phyloP scores from a whole-genome alignment of 2,888 invertebrate genomes.

The Thereva nobilitata region DNA sequence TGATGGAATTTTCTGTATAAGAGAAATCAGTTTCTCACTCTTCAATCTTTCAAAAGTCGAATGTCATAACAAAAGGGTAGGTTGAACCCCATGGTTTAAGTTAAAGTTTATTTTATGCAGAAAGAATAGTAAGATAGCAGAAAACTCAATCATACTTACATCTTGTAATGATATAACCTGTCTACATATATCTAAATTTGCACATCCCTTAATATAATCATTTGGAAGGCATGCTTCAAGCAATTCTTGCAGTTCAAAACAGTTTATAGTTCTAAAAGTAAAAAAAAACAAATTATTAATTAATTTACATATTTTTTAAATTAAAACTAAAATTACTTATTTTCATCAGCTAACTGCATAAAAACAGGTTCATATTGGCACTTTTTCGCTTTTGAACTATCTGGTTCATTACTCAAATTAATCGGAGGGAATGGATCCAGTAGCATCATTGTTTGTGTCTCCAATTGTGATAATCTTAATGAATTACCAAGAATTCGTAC shows the following conservation, averaged over 20 bases:
- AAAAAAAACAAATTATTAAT: background rate
- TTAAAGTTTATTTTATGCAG: slow-evolving; percentile 36
- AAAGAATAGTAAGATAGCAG: slow-evolving; percentile 50
- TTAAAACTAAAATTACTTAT: slow-evolving; percentile 54
- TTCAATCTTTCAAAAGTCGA: too few relatives aligned
- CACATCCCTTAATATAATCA: slow-evolving; percentile 93
- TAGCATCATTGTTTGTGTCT: slow-evolving; percentile 60
- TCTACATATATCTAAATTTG: slow-evolving; percentile 87
- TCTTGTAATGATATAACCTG: slow-evolving; percentile 88
- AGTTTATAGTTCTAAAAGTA: slow-evolving; percentile 74
- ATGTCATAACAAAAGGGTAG: too few relatives aligned
- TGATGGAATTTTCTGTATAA: too few relatives aligned
- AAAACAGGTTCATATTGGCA: slow-evolving; percentile 87
- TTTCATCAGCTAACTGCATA: slow-evolving; percentile 87
- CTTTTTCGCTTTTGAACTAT: slow-evolving; percentile 56
- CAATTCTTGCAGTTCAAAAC: slow-evolving; percentile 88
- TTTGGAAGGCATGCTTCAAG: slow-evolving; percentile 89
- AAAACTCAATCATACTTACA: slow-evolving; percentile 64
- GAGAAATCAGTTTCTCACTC: too few relatives aligned
- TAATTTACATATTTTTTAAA: background rate
- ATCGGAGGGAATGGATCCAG: slow-evolving; percentile 55
- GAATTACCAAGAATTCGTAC: slow-evolving; percentile 79
- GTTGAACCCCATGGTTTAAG: too few relatives aligned
- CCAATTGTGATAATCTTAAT: slow-evolving; percentile 74
- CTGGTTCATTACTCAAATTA: slow-evolving; percentile 59